phyloP scores from a whole-genome alignment of 1,140 invertebrate species.

The Armadillidium nasatum region DNA sequence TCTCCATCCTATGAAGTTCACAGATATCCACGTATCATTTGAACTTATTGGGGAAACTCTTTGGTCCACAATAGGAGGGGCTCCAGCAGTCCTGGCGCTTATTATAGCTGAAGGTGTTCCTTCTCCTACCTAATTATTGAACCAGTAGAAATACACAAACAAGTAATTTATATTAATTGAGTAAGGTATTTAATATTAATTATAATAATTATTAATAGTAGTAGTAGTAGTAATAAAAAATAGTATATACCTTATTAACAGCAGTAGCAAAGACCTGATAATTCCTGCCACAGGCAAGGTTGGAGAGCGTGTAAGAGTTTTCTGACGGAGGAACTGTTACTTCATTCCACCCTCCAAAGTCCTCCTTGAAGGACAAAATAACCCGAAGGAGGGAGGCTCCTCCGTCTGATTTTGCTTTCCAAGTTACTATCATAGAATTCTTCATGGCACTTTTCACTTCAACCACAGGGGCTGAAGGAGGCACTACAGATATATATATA shows the following conservation, averaged over 20 bases:
- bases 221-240: no score
- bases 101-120: constrained; percentile 62
- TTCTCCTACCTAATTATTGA: background rate
- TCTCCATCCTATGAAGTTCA: constrained; percentile 26
- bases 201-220: no score
- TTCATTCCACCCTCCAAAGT: background rate
- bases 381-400: background rate
- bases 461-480: background rate
- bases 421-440: background rate
- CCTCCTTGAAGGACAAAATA: background rate
- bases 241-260: background rate
- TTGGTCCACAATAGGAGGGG: constrained; percentile 13
- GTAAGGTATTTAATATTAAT: no score
- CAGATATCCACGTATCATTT: constrained; percentile 17
- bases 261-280: background rate
- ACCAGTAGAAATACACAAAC: no score
- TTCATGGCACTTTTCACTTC: background rate
- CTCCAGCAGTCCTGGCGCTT: constrained; percentile 53
- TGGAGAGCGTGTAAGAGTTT: background rate
- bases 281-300: background rate
- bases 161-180: no score
- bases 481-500: background rate
- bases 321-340: background rate
- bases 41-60: constrained; percentile 13
- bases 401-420: background rate